phyloP scores from a whole-genome alignment of 2,888 invertebrate species.

The Rhyacophila evoluta region DNA sequence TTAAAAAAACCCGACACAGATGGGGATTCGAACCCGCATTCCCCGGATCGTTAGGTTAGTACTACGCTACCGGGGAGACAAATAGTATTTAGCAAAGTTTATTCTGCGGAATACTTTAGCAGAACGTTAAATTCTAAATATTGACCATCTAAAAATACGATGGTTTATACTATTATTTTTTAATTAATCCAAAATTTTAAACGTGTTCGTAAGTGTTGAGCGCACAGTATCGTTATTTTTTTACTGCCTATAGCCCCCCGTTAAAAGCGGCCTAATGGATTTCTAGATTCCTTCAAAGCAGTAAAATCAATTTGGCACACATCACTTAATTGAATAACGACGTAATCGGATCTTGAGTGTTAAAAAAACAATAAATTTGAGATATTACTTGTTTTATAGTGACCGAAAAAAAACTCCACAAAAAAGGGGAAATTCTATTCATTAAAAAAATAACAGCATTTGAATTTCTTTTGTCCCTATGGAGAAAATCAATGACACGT shows the following conservation, averaged over 20 bases:
- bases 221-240: constrained; percentile 47
- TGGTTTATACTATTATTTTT: too few species aligned
- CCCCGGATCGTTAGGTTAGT: too few species aligned
- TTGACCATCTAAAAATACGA: too few species aligned
- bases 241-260: constrained; percentile 40
- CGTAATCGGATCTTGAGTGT: constrained; percentile 7
- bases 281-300: constrained; percentile 40
- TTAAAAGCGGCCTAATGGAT: constrained; percentile 46
- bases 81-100: too few species aligned
- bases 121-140: too few species aligned
- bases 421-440: neutral
- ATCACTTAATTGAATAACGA: constrained; percentile 32
- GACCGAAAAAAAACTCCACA: neutral
- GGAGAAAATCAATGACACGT: too few species aligned
- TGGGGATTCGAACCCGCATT: too few species aligned
- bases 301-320: constrained; percentile 38
- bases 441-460: neutral
- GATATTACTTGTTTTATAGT: constrained; percentile 4
- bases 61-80: too few species aligned
- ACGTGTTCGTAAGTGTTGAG: neutral
- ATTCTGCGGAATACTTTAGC: too few species aligned
- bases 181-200: too few species aligned
- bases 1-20: too few species aligned
- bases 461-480: too few species aligned
- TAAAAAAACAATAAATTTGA: constrained; percentile 21